Conservation (phyloP, 2,797 vertebrate genomes). For the Caiman crocodilus region DNA sequence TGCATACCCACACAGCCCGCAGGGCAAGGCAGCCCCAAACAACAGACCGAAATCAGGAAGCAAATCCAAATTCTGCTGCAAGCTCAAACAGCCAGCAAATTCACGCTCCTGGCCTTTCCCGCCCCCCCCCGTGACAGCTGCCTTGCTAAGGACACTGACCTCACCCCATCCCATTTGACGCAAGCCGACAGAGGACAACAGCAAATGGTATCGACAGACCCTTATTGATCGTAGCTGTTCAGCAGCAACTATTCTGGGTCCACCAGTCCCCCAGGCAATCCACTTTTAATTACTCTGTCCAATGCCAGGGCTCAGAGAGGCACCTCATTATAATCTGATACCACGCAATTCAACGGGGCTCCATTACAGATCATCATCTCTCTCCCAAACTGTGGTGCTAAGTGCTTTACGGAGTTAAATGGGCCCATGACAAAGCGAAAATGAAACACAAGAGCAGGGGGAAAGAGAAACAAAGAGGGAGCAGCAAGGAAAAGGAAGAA, state of each 20-base stretch:
- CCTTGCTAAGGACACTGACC: neutral
- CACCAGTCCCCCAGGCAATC: neutral
- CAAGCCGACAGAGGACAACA: neutral
- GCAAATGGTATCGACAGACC: neutral
- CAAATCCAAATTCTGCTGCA: neutral
- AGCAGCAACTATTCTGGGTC: neutral
- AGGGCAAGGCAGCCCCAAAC: rapidly evolving
- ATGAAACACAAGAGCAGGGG: neutral
- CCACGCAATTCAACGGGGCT: neutral
- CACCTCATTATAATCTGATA: neutral
- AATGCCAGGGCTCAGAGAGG: neutral
- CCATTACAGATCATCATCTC: rapidly evolving
- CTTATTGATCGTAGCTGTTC: rapidly evolving
- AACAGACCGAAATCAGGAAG: neutral
- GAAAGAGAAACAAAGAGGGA: neutral
- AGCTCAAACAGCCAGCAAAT: neutral
- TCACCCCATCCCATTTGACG: rapidly evolving
- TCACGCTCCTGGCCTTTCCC: neutral
- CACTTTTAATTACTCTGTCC: neutral
- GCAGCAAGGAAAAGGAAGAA: neutral
- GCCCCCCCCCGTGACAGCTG: neutral
- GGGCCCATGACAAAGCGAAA: rapidly evolving
- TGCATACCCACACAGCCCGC: neutral
- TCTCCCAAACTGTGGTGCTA: rapidly evolving
- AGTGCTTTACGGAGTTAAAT: rapidly evolving